Base-by-base conservation (phyloP, 1,140 invertebrate genomes). In the Oryzaephilus surinamensis region DNA sequence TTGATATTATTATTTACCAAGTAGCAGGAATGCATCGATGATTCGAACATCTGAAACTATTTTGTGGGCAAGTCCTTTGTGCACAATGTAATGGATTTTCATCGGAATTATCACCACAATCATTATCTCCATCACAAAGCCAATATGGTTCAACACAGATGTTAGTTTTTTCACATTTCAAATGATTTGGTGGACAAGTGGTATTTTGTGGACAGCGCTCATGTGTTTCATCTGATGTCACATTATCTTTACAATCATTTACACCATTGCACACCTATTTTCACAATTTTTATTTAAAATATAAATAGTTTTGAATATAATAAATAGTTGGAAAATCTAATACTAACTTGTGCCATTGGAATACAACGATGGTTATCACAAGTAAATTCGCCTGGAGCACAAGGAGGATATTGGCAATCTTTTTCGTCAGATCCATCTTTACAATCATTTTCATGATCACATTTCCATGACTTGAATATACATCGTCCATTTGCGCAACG, bases 101-200 rank as follows among this genome's bases (percentile, higher is more conserved):
- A 59, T 98, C 93, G 1, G 83, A 86, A 55, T 93, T 94, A 58
- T 97, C 95, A 0, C 91, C 91, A 57, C 93, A 97, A 61, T 97
- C 93, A 54, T 95, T 92, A 41, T 74, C 90, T 0, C 88, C 87
- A 59, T 92, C 88, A 58, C 91, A 95, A 0, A 95, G 66, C 89
- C 90, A 95, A 57, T 92, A 95, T 0, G 88, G 88, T 58, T 95
- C 90, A 0, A 95, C 89, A 54, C 91, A 95, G 37, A 95, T 94
- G 46, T 93, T 94, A 0, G 90, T 95, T 40, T 85, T 87, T 51
- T 90, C 80, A 57, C 91, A 95, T 61, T 92, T 92, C 0, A 93
- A 69, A 54, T 93, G 84, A 57, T 90, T 86, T 0, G 74, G 58
- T 1, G 84, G 84, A 51, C 91, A 95, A 0, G 88, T 92, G 1